These are phyloP conservation scores for Prinia subflava DNA, from an alignment of 2,113 vertebrate species.

Conservation along the genomic window DNA sequence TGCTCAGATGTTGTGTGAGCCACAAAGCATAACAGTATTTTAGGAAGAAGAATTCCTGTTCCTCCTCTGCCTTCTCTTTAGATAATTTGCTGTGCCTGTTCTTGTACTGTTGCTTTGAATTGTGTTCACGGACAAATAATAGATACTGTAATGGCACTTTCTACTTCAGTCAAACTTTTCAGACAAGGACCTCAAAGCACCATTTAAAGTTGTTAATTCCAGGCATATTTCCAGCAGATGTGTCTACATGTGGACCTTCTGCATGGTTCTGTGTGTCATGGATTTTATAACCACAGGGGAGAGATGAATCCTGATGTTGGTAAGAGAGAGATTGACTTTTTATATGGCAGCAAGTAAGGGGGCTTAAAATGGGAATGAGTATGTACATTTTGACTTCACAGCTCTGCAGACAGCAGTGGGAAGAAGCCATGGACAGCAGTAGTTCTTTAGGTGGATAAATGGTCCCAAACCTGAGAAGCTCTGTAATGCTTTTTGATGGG, in stretches of 20 bases:
- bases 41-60: neutral
- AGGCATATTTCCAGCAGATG: neutral
- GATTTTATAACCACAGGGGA: neutral
- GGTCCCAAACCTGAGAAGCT: neutral
- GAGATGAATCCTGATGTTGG: fast-evolving
- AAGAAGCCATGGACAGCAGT: neutral
- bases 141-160: neutral
- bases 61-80: neutral
- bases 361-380: neutral
- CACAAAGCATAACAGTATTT: neutral
- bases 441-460: neutral
- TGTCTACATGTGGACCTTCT: neutral
- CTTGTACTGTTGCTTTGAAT: neutral
- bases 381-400: neutral
- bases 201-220: neutral
- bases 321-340: neutral
- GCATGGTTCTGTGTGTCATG: neutral
- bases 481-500: neutral
- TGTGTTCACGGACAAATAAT: neutral
- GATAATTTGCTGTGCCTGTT: neutral
- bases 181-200: neutral
- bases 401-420: neutral
- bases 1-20: neutral
- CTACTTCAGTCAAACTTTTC: neutral
- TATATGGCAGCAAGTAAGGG: neutral